Evolutionary conservation across 2,113 vertebrate species (phyloP).

Genomic region (Phalacrocorax pelagicus): DNA sequence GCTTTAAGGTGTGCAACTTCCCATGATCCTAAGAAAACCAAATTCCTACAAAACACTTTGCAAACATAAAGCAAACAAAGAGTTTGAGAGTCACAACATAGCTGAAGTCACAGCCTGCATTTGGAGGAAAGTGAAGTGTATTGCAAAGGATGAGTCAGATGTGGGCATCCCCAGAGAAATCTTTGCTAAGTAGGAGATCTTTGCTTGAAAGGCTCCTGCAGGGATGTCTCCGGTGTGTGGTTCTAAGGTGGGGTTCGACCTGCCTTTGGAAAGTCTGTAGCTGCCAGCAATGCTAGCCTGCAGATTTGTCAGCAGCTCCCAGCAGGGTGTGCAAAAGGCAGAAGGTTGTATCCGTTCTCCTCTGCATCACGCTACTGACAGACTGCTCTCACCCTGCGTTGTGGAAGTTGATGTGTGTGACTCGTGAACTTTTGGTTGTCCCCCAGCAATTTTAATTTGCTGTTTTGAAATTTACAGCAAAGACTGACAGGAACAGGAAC

Average conservation of each 20-base stretch:
- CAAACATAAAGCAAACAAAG: neutral
- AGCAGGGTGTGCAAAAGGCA: neutral
- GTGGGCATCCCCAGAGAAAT: neutral
- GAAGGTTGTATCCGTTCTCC: neutral
- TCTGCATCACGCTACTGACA: neutral
- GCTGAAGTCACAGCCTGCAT: neutral
- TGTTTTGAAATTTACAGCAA: neutral
- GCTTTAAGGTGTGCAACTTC: neutral
- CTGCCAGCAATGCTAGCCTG: neutral
- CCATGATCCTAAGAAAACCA: conserved; percentile 5
- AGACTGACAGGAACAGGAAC: neutral
- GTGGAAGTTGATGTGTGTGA: neutral
- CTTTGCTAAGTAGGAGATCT: neutral
- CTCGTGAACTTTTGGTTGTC: neutral
- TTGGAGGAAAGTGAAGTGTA: neutral
- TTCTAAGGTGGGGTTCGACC: neutral
- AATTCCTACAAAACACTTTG: neutral
- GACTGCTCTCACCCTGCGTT: neutral
- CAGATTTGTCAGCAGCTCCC: neutral
- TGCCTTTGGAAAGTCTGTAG: neutral
- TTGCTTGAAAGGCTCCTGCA: neutral
- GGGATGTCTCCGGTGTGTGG: neutral
- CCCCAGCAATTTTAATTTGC: neutral
- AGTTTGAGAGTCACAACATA: neutral
- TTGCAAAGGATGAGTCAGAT: neutral